phyloP scores from a whole-genome alignment of 2,888 invertebrate species.

The Caenorhabditis sp. region DNA sequence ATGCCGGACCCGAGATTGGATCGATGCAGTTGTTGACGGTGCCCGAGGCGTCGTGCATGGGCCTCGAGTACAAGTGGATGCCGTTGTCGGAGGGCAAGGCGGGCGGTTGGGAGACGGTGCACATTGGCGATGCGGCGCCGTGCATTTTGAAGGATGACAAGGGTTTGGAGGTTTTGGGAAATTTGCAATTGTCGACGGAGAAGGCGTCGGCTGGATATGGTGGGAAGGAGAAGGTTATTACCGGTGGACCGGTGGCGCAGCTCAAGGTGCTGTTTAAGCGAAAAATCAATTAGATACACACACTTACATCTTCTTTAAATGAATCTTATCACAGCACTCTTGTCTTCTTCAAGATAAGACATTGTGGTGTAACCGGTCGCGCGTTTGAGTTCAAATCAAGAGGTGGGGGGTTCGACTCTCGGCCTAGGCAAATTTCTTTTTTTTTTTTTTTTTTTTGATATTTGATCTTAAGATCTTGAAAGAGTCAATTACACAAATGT shows the following conservation, averaged over 20 bases:
- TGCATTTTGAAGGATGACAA: slow-evolving; percentile 56
- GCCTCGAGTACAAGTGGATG: slow-evolving; percentile 57
- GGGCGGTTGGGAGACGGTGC: slow-evolving; percentile 50
- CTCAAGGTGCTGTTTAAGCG: slow-evolving; percentile 42
- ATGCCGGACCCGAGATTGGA: slow-evolving; percentile 58
- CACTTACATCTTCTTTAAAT: too few species aligned
- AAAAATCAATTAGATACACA: not conserved
- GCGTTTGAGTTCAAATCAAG: too few species aligned
- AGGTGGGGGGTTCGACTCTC: too few species aligned
- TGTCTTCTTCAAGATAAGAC: too few species aligned
- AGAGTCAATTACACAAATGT: too few species aligned
- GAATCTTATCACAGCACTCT: too few species aligned
- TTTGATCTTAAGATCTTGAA: too few species aligned
- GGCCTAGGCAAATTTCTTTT: too few species aligned
- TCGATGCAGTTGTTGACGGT: slow-evolving; percentile 55
- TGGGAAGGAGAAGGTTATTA: slow-evolving; percentile 55
- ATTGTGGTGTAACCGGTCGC: too few species aligned
- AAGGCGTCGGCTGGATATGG: slow-evolving; percentile 53
- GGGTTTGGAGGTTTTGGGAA: slow-evolving; percentile 54
- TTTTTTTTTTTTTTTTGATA: too few species aligned
- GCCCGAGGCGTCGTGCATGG: slow-evolving; percentile 43
- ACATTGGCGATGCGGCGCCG: slow-evolving; percentile 53
- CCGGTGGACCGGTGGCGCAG: slow-evolving; percentile 25
- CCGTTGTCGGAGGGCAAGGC: slow-evolving; percentile 42
- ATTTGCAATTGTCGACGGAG: slow-evolving; percentile 50